Evolutionary conservation across 2,797 vertebrate species (phyloP), one percentile per base, ranked within the genome.

Genomic region (Enteromius viviparus): DNA sequence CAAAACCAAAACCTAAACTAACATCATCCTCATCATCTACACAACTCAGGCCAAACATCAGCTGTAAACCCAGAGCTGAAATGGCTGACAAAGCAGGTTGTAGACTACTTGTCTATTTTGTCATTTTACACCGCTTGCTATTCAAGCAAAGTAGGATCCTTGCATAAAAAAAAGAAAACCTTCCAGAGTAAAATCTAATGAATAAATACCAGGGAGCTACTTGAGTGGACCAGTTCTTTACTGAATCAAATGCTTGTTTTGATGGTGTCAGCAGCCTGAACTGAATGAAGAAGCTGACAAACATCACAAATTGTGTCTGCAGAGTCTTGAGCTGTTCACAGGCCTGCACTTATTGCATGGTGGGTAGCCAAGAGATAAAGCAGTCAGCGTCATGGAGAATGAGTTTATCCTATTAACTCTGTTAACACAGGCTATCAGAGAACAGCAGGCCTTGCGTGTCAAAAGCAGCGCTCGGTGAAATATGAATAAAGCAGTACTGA

Each of bases 381-480:
- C 84, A 82, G 87, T 66, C 84, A 87, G 89, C 87, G 87, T 89
- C 77, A 64, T 81, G 87, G 89, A 88, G 89, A 93, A 91, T 87
- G 87, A 88, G 87, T 89, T 80, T 85, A 88, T 85, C 78, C 90
- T 90, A 91, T 92, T 91, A 92, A 91, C 86, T 81, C 86, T 91
- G 91, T 93, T 92, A 92, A 89, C 91, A 88, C 88, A 90, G 89
- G 90, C 85, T 78, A 89, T 89, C 89, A 89, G 89, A 78, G 76
- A 69, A 40, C 26, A 14, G 49, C 53, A 64, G n/a, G n/a, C 53
- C 55, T 49, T 40, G 51, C 4, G 10, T 78, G 51, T 60, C 12
- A 60, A 76, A 78, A 2, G n/a, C 23, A 71, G 29, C 1, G 1
- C 32, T 21, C 26, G 8, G 42, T 0, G 1, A 80, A 70, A 26